Evolutionary conservation across 2,797 vertebrate genomes (phyloP).

Genomic region (Micromesistius poutassou): DNA sequence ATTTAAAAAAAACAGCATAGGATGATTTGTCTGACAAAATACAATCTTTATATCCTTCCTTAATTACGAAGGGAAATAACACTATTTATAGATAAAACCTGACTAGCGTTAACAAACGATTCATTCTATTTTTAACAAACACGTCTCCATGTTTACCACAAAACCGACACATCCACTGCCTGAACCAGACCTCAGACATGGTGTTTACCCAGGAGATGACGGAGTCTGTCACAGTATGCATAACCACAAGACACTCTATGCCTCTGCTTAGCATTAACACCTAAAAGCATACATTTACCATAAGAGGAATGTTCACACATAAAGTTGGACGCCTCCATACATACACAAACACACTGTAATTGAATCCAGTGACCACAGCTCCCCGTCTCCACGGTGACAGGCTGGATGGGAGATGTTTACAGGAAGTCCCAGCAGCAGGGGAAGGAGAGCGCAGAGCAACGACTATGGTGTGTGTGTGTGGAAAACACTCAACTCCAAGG

Average conservation of each 20-base stretch:
- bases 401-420: not conserved
- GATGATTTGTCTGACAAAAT: not conserved
- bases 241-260: not conserved
- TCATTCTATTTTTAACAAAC: not conserved
- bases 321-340: not conserved
- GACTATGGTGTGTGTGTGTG: too few relatives aligned
- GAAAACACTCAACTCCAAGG: too few relatives aligned
- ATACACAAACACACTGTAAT: not conserved
- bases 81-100: not conserved
- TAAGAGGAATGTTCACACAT: not conserved
- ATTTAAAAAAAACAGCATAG: too few relatives aligned
- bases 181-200: not conserved
- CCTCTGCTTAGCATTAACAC: not conserved
- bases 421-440: not conserved
- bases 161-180: not conserved
- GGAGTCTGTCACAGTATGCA: not conserved
- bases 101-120: not conserved
- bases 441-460: not conserved
- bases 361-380: not conserved
- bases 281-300: slow-evolving; percentile 2
- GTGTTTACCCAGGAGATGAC: not conserved
- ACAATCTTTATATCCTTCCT: not conserved
- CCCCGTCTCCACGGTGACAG: not conserved
- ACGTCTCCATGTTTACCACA: not conserved
- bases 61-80: not conserved